Percentiles rank a stretch among this genome's conserved stretches.
phyloP scores from a whole-genome alignment of 2,888 invertebrate species.

The Cartodere bifasciata region DNA sequence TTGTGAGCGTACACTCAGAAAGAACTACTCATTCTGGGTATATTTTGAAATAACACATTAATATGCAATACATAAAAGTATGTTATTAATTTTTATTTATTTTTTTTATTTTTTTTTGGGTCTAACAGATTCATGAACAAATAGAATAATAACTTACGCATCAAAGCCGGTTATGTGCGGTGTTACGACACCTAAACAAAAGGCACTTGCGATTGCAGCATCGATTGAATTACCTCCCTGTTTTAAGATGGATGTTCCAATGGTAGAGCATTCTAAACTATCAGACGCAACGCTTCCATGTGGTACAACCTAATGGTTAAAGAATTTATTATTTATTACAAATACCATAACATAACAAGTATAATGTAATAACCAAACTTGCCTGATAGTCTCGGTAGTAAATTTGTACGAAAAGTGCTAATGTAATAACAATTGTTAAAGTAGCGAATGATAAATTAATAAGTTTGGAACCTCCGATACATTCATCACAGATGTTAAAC shows the following conservation, averaged over 20 bases:
- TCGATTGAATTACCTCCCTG: slow-evolving; percentile 65
- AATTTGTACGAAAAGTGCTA: slow-evolving; percentile 60
- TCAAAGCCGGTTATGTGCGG: slow-evolving; percentile 65
- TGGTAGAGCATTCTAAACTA: slow-evolving; percentile 53
- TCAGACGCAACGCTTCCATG: slow-evolving; percentile 68
- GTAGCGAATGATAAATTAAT: slow-evolving; percentile 53
- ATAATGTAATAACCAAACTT: slow-evolving; percentile 13
- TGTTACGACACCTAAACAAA: slow-evolving; percentile 61
- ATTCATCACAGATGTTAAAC: slow-evolving; percentile 27
- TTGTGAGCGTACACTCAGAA: too few species aligned
- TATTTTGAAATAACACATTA: too few species aligned
- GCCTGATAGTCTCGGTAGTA: slow-evolving; percentile 63
- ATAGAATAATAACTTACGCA: slow-evolving; percentile 45
- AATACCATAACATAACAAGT: slow-evolving; percentile 4
- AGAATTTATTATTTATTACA: slow-evolving; percentile 3
- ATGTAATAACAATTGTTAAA: slow-evolving; percentile 53
- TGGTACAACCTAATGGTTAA: slow-evolving; percentile 44
- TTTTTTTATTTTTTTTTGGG: too few species aligned
- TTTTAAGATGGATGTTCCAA: slow-evolving; percentile 54
- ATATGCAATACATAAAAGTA: too few species aligned
- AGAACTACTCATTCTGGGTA: too few species aligned
- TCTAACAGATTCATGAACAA: too few species aligned
- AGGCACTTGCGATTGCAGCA: slow-evolving; percentile 58
- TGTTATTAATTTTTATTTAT: too few species aligned
- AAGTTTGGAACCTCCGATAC: slow-evolving; percentile 47